Percentiles rank a stretch among this genome's conserved stretches.
These are phyloP conservation scores for Sphaerophoria taeniata DNA, from an alignment of 2,888 invertebrate genomes.

Conservation along the genomic window DNA sequence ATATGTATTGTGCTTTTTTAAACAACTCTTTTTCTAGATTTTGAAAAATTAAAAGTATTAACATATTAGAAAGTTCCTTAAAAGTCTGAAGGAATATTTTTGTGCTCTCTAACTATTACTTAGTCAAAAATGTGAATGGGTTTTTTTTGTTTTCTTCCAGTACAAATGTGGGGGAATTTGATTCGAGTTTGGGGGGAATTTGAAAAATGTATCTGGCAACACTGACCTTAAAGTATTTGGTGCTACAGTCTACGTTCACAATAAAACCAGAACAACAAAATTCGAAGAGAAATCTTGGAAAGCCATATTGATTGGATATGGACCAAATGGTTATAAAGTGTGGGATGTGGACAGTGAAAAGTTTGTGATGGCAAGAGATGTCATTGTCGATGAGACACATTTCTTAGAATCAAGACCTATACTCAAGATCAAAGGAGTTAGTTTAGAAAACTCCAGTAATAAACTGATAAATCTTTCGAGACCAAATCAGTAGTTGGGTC, in stretches of 20 bases:
- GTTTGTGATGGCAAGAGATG: constrained; percentile 78
- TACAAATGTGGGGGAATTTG: no score
- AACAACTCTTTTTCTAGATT: no score
- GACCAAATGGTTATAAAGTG: constrained; percentile 77
- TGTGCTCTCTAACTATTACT: no score
- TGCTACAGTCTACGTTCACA: constrained; percentile 51
- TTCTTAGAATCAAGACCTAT: constrained; percentile 71
- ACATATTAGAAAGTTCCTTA: no score
- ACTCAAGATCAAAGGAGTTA: constrained; percentile 43
- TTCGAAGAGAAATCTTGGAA: constrained; percentile 52
- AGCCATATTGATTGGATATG: constrained; percentile 51
- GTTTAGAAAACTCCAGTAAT: constrained; percentile 57
- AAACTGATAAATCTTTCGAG: constrained; percentile 48
- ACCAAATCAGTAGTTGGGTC: constrained; percentile 52
- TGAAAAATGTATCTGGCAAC: no score
- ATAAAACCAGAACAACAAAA: constrained; percentile 43
- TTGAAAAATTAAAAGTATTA: no score
- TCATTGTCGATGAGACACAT: constrained; percentile 78
- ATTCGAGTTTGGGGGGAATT: no score
- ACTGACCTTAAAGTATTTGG: constrained; percentile 48
- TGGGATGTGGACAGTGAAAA: constrained; percentile 77
- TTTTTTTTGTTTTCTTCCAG: no score
- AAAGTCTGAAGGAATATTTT: no score
- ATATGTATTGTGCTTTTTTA: no score
- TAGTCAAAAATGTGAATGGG: no score